phyloP scores from a whole-genome alignment of 2,888 invertebrate genomes.

The Tenthredo notha region DNA sequence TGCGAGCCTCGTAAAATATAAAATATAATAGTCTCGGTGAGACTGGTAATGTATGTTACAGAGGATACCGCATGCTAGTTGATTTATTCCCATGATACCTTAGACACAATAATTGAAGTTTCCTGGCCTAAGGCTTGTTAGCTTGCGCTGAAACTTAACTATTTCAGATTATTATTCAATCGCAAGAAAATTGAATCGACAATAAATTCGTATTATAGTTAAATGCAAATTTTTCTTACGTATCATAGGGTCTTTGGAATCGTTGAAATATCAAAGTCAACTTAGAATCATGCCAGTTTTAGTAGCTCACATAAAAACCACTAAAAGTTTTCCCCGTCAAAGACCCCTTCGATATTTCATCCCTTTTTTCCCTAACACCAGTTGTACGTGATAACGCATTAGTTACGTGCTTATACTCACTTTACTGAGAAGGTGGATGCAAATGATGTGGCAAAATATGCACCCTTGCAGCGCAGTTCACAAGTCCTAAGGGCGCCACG shows the following conservation, averaged over 20 bases:
- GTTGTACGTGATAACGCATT: constrained; percentile 31
- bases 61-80: constrained; percentile 29
- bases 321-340: background rate
- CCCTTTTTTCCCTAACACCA: background rate
- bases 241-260: background rate
- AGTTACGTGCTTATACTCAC: constrained; percentile 21
- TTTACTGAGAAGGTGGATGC: constrained; percentile 39
- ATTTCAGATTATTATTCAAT: constrained; percentile 35
- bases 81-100: constrained; percentile 39
- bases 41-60: constrained; percentile 13
- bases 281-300: background rate
- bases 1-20: constrained; percentile 37
- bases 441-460: constrained; percentile 40
- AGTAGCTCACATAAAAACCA: background rate
- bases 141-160: constrained; percentile 23
- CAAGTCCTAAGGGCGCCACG: constrained; percentile 34
- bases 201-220: background rate
- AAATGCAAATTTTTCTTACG: background rate
- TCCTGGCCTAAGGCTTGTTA: constrained; percentile 7
- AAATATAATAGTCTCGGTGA: constrained; percentile 35
- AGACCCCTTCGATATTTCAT: background rate
- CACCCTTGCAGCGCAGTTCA: constrained; percentile 44
- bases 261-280: background rate
- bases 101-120: constrained; percentile 41
- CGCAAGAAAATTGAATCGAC: background rate